Evolutionary conservation across 2,888 invertebrate species (phyloP).

Genomic region (Malthinus seriepunctatus): DNA sequence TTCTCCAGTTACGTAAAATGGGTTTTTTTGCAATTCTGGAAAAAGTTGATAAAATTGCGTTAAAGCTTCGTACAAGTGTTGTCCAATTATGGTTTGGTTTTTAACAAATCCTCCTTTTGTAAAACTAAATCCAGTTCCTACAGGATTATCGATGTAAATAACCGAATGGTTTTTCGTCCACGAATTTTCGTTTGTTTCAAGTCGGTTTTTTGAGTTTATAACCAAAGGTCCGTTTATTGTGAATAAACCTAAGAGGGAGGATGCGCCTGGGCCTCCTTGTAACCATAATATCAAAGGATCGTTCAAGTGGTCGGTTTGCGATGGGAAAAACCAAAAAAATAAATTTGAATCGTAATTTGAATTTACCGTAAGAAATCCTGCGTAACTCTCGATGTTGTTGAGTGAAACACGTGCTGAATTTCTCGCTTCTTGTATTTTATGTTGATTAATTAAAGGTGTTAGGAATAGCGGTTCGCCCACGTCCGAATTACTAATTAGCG

Average conservation of each 20-base stretch:
- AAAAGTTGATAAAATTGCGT: constrained; percentile 73
- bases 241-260: constrained; percentile 61
- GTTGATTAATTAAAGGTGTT: background rate
- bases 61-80: constrained; percentile 71
- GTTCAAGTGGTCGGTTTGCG: constrained; percentile 51
- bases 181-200: constrained; percentile 56
- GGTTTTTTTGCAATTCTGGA: constrained; percentile 57
- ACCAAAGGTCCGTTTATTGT: constrained; percentile 64
- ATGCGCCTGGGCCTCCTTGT: constrained; percentile 63
- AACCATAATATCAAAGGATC: constrained; percentile 62
- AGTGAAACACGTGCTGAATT: background rate
- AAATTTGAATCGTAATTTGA: constrained; percentile 45
- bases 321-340: constrained; percentile 70
- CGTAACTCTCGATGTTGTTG: background rate
- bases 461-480: background rate
- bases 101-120: constrained; percentile 77
- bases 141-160: constrained; percentile 87
- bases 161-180: constrained; percentile 78
- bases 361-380: background rate
- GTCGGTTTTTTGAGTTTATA: background rate
- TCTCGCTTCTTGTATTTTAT: background rate
- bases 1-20: constrained; percentile 66
- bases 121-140: constrained; percentile 86
- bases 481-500: too few species aligned
- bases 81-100: constrained; percentile 74